Conservation (phyloP, 2,888 invertebrate genomes). For the Penaeus monodon region DNA sequence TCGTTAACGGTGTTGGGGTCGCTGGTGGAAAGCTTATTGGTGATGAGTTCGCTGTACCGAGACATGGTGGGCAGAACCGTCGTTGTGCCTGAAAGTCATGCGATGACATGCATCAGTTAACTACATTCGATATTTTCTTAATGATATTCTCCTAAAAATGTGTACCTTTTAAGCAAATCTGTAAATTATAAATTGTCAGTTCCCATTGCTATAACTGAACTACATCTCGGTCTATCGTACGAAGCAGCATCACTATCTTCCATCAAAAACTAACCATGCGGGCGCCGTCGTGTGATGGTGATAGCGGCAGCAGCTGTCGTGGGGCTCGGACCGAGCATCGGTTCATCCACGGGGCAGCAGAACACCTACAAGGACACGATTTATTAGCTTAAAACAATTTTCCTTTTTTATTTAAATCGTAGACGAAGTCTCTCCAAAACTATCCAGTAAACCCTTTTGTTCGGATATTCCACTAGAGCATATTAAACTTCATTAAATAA, state of each 20-base stretch:
- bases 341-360: constrained; percentile 30
- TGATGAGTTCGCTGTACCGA: constrained; percentile 51
- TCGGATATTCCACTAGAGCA: no score
- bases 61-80: constrained; percentile 41
- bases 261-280: no score
- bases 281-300: constrained; percentile 40
- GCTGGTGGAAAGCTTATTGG: constrained; percentile 63
- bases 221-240: no score
- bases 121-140: neutral
- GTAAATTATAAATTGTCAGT: no score
- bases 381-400: neutral
- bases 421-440: no score
- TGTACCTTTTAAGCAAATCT: no score
- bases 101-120: neutral
- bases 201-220: no score
- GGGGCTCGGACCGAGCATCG: neutral
- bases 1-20: constrained; percentile 56
- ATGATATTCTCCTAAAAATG: no score
- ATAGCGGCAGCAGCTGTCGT: constrained; percentile 30
- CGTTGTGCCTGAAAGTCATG: constrained; percentile 24
- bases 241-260: no score
- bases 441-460: no score
- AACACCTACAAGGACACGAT: constrained; percentile 32
- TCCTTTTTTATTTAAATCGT: no score
- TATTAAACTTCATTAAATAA: neutral